Evolutionary conservation across 2,888 invertebrate genomes (phyloP).

Genomic region (Cryptus viduatorius): DNA sequence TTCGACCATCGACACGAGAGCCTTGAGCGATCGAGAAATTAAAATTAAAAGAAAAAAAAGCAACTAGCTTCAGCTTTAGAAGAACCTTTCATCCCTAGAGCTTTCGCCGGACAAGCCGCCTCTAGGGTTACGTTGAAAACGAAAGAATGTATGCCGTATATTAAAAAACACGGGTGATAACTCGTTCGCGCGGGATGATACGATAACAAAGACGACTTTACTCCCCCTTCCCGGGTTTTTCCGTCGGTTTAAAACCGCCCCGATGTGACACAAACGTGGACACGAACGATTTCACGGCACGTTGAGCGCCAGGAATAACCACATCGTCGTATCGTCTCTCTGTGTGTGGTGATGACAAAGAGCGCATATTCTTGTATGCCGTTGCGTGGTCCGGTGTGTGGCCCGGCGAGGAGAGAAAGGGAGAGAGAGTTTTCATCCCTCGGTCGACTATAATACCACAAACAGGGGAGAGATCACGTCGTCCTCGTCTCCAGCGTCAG

Average conservation of each 20-base stretch:
- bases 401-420: conserved; percentile 18
- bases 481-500: conserved; percentile 32
- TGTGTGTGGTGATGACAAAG: conserved; percentile 1
- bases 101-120: conserved; percentile 48
- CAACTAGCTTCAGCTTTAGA: conserved; percentile 60
- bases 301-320: conserved; percentile 73
- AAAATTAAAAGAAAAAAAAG: conserved; percentile 11
- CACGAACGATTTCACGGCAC: conserved; percentile 74
- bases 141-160: conserved; percentile 33
- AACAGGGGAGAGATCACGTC: conserved; percentile 43
- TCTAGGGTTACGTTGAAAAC: conserved; percentile 36
- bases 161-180: conserved; percentile 32
- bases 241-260: conserved; percentile 54
- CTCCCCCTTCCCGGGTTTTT: background rate
- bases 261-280: conserved; percentile 65
- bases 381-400: conserved; percentile 29
- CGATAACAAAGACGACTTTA: conserved; percentile 57
- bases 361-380: conserved; percentile 9
- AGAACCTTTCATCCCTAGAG: conserved; percentile 57
- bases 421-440: conserved; percentile 30
- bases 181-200: conserved; percentile 39
- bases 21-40: conserved; percentile 25
- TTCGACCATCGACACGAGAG: conserved; percentile 30
- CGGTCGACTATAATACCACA: conserved; percentile 40
- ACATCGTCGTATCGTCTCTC: conserved; percentile 57